Evolutionary conservation across 1,140 invertebrate species (phyloP).

Genomic region (Leucophenga varia): DNA sequence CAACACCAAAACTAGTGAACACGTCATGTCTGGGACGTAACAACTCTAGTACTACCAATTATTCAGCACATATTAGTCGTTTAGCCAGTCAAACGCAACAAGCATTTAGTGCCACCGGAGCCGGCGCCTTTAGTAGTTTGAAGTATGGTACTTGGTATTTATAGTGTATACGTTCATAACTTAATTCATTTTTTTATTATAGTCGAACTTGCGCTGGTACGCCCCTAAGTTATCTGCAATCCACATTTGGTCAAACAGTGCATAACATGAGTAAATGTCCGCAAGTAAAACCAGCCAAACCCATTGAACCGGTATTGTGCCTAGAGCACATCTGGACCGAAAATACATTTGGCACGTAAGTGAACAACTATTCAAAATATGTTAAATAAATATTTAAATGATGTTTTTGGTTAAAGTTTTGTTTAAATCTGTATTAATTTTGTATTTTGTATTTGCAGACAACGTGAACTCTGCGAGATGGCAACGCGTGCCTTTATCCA

Average conservation of each 20-base stretch:
- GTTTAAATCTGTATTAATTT: too few relatives aligned
- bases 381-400: background rate
- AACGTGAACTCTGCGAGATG: constrained; percentile 56
- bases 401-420: too few relatives aligned
- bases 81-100: constrained; percentile 41
- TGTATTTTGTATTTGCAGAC: constrained; percentile 26
- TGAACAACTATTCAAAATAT: constrained; percentile 1
- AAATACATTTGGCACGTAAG: constrained; percentile 59
- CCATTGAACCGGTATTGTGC: constrained; percentile 80
- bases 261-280: constrained; percentile 48
- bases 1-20: constrained; percentile 17
- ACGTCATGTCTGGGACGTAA: constrained; percentile 26
- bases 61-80: constrained; percentile 24
- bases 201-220: constrained; percentile 38
- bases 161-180: too few relatives aligned
- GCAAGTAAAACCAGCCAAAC: constrained; percentile 61
- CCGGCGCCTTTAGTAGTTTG: constrained; percentile 36
- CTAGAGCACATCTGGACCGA: constrained; percentile 89
- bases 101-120: too few relatives aligned
- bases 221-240: constrained; percentile 43
- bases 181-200: background rate
- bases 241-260: constrained; percentile 38
- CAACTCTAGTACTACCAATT: constrained; percentile 20
- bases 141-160: too few relatives aligned
- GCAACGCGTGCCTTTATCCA: constrained; percentile 80